A percentile compares a stretch with the other conserved stretches of the same genome.
phyloP scores from a whole-genome alignment of 1,140 invertebrate species.

The Probaryconus sp. region DNA sequence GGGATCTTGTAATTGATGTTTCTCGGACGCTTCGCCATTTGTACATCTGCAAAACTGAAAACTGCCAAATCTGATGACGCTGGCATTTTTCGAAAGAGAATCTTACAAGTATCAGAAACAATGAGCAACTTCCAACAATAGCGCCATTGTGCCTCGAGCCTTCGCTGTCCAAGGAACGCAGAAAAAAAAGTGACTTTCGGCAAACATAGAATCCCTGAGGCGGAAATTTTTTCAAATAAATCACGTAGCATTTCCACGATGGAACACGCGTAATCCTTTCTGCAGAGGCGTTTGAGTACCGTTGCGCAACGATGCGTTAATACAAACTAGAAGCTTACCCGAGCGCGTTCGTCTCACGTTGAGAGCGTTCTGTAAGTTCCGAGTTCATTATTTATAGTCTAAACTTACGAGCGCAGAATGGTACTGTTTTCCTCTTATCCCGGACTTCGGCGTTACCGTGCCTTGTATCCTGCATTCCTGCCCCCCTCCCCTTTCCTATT shows the following conservation, averaged over 20 bases:
- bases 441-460: neutral
- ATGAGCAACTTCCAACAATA: conserved; percentile 1
- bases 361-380: conserved; percentile 41
- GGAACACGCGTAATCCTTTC: conserved; percentile 31
- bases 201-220: conserved; percentile 19
- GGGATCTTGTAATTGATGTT: neutral
- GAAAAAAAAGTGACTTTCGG: conserved; percentile 22
- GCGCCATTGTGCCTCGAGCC: neutral
- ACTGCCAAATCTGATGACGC: too few species aligned
- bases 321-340: conserved; percentile 62
- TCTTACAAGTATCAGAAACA: too few species aligned
- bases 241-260: conserved; percentile 27
- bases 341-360: conserved; percentile 21
- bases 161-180: neutral
- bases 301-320: conserved; percentile 45
- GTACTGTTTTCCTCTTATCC: conserved; percentile 32
- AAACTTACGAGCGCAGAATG: conserved; percentile 58
- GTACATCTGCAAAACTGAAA: too few species aligned
- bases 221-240: conserved; percentile 34
- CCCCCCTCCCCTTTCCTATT: neutral
- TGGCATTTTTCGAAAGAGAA: too few species aligned
- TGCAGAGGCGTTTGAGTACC: conserved; percentile 27
- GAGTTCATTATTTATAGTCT: conserved; percentile 71
- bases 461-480: neutral
- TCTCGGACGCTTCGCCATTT: neutral